Evolutionary conservation across 2,888 invertebrate genomes (phyloP).

Genomic region (Trissonchulus latispiculum): DNA sequence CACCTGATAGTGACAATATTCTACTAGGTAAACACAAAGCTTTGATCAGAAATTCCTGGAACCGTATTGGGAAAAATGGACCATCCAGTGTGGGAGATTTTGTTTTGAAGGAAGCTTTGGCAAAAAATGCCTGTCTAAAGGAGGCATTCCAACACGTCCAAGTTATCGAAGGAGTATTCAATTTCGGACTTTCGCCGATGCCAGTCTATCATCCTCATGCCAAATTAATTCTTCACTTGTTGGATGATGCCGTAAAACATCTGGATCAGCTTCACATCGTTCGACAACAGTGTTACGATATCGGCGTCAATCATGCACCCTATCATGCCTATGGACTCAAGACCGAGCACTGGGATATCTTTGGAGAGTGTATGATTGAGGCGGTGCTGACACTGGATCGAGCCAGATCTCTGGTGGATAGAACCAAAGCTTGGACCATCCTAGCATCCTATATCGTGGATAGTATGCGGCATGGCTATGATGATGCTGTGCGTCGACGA

Average conservation of each 20-base stretch:
- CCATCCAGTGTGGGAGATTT: conserved; percentile 1
- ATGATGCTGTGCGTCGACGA: conserved; percentile 2
- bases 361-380: conserved; percentile 33
- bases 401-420: conserved; percentile 31
- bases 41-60: conserved; percentile 9
- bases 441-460: conserved; percentile 33
- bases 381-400: conserved; percentile 33
- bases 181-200: conserved; percentile 12
- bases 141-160: conserved; percentile 25
- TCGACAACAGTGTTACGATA: conserved; percentile 5
- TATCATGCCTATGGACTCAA: conserved; percentile 17
- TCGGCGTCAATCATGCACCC: conserved; percentile 19
- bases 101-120: conserved; percentile 2
- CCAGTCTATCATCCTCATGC: conserved; percentile 12
- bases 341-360: conserved; percentile 25
- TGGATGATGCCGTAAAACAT: conserved; percentile 8
- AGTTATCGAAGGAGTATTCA: conserved; percentile 24
- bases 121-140: conserved; percentile 23
- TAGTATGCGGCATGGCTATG: conserved; percentile 28
- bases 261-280: conserved; percentile 6
- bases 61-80: conserved; percentile 12
- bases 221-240: conserved; percentile 3
- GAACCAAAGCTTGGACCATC: conserved; percentile 31
- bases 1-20: too few species aligned
- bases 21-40: not conserved